Conservation (phyloP, 2,888 invertebrate species). For the Crossocerus cetratus region DNA sequence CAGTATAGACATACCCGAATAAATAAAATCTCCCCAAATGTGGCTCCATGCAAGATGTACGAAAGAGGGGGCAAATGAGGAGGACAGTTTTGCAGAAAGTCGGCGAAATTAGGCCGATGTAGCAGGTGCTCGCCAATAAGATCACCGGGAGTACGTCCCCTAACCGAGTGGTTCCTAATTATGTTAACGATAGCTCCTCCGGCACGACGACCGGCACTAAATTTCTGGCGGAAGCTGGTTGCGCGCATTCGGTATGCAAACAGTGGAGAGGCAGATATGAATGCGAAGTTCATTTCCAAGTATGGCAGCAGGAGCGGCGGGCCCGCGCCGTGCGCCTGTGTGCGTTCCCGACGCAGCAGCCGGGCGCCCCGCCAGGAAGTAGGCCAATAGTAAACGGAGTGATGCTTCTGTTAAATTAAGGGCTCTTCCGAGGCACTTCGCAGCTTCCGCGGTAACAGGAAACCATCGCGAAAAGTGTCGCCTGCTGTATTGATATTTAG, state of each 20-base stretch:
- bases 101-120: too few relatives aligned
- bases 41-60: too few relatives aligned
- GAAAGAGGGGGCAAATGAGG: too few relatives aligned
- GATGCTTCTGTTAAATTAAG: constrained; percentile 8
- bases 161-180: not conserved
- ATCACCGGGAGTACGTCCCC: not conserved
- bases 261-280: constrained; percentile 3
- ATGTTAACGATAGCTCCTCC: not conserved
- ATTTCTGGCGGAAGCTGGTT: too few relatives aligned
- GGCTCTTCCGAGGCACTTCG: constrained; percentile 3
- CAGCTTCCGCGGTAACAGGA: not conserved
- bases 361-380: constrained; percentile 1
- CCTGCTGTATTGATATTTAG: constrained; percentile 2
- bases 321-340: too few relatives aligned
- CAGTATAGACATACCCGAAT: too few relatives aligned
- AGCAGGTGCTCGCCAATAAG: not conserved
- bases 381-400: constrained; percentile 13
- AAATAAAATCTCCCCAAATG: too few relatives aligned
- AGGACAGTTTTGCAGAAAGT: too few relatives aligned
- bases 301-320: not conserved
- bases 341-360: not conserved
- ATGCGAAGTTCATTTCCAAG: constrained; percentile 5
- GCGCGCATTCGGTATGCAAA: constrained; percentile 5
- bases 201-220: not conserved
- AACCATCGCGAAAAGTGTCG: not conserved